Evolutionary conservation across 1,140 invertebrate genomes (phyloP).

Genomic region (Leptinotarsa defecta): DNA sequence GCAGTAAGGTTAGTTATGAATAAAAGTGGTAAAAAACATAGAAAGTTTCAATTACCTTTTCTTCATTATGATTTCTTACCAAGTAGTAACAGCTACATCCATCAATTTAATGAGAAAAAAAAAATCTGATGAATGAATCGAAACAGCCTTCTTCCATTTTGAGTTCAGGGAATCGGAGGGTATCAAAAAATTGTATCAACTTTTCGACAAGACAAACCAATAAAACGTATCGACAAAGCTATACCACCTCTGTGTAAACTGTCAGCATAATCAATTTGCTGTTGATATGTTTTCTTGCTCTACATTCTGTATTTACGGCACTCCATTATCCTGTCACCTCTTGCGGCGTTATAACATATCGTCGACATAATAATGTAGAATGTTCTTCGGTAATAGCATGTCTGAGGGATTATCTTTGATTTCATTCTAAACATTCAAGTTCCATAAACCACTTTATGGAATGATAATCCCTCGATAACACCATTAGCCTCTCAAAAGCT

Average conservation of each 20-base stretch:
- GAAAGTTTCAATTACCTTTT: no score
- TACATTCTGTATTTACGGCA: background rate
- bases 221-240: no score
- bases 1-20: no score
- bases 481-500: background rate
- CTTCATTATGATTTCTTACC: no score
- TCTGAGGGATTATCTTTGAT: background rate
- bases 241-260: background rate
- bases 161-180: no score
- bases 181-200: no score
- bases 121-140: no score
- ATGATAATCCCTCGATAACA: background rate
- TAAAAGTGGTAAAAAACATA: no score
- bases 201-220: no score
- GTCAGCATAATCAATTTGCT: background rate
- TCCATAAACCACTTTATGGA: background rate
- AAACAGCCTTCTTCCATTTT: no score
- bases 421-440: background rate
- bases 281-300: background rate
- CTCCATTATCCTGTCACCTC: background rate
- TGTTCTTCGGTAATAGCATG: background rate
- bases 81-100: no score
- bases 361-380: background rate
- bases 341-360: background rate
- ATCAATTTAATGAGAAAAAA: no score